Percentiles rank a stretch among this genome's conserved stretches.
Conservation (phyloP, 2,113 vertebrate species). For the Atherinomorus stipes region DNA sequence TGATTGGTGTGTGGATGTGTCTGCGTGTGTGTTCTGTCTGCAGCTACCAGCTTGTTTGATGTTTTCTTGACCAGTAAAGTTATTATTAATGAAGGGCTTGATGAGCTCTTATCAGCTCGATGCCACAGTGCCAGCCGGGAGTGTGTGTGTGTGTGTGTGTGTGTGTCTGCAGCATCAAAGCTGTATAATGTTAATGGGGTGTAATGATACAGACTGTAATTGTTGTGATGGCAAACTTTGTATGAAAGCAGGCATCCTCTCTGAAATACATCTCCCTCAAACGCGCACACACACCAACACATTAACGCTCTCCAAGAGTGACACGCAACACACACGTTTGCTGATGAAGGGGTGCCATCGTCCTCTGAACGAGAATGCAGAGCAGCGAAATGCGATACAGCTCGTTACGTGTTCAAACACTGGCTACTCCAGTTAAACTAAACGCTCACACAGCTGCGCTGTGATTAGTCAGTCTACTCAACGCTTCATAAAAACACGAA, state of each 20-base stretch:
- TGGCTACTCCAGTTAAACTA: neutral
- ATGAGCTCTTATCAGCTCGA: constrained; percentile 37
- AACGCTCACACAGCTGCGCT: neutral
- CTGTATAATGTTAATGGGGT: constrained; percentile 57
- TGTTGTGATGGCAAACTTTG: constrained; percentile 59
- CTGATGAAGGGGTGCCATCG: neutral
- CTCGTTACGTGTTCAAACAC: neutral
- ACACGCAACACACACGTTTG: neutral
- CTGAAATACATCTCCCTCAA: constrained; percentile 19
- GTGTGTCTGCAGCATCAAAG: constrained; percentile 28
- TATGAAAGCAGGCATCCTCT: constrained; percentile 46
- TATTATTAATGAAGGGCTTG: constrained; percentile 52
- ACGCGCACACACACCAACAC: neutral
- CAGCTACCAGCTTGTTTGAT: constrained; percentile 34
- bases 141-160: constrained; percentile 16
- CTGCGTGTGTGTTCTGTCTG: neutral
- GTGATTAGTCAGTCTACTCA: neutral
- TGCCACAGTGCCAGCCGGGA: constrained; percentile 8
- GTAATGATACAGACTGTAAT: constrained; percentile 62
- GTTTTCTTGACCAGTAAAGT: constrained; percentile 43
- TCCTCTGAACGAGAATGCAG: neutral
- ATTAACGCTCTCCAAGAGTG: neutral
- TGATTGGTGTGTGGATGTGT: neutral
- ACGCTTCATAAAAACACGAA: neutral
- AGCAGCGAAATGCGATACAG: neutral